Base-by-base conservation (phyloP, 2,113 vertebrate genomes). In the Pyxicephalus adspersus region DNA sequence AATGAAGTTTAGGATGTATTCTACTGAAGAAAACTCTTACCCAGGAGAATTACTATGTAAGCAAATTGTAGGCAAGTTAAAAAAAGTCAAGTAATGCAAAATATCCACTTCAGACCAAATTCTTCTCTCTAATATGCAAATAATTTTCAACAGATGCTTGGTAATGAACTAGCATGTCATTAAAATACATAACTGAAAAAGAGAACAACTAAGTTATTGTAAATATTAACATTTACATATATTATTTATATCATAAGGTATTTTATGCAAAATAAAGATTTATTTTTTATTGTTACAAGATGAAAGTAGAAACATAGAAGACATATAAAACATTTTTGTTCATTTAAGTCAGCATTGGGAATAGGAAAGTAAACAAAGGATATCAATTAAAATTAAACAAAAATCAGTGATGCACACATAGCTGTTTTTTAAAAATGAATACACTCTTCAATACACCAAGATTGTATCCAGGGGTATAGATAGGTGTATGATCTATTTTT, bases 101-200 rank as follows among this genome's bases (percentile, higher is more conserved):
- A 79, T 57, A 68, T 38, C 54, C 51, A 60, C 54, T 68, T 68
- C 45, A 60, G 51, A 68, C 51, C 76, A 58, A 45, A 68, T 60
- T 34, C 28, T 68, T 54, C 76, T 60, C 31, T 79, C 54, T 68
- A 79, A 79, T 68, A 79, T 79, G 76, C 76, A 79, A 79, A 79
- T 68, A 45, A 50, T 57, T 68, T 68, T 28, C n/a, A 68, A 64
- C 64, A 68, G 52, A 60, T 50, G 76, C 31, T 66, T 65, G 51
- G 64, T 79, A 68, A 79, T 79, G 64, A 79, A 79, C 76, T 79
- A 57, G 64, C 64, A 45, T 79, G 29, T 45, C 76, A 79, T 79
- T 79, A 68, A 79, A 67, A 68, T 55, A 34, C 15, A 61, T 58
- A 73, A 55, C 28, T 34, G 29, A 57, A 77, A 77, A 23, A 22